Evolutionary conservation across 1,140 invertebrate genomes (phyloP).

Genomic region (Dysdera silvatica): DNA sequence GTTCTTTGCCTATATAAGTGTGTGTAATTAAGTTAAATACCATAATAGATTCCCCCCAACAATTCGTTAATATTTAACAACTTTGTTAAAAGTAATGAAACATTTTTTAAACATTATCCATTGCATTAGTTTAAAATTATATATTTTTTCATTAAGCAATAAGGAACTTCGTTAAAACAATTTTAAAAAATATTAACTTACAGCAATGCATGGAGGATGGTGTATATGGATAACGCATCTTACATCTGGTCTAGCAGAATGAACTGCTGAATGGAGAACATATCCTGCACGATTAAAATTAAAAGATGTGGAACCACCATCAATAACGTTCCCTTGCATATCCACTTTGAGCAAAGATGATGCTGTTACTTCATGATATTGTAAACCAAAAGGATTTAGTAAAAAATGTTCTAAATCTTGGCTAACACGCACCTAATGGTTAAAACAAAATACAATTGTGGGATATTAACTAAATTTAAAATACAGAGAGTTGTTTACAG

Average conservation of each 20-base stretch:
- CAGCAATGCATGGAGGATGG: conserved; percentile 78
- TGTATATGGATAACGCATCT: conserved; percentile 92
- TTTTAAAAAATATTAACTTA: conserved; percentile 43
- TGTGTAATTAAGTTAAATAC: too few species aligned
- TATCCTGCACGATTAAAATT: conserved; percentile 65
- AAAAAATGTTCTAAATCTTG: conserved; percentile 94
- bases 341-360: conserved; percentile 92
- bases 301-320: conserved; percentile 85
- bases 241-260: conserved; percentile 91
- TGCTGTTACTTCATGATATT: conserved; percentile 97
- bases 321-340: conserved; percentile 63
- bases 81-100: too few species aligned
- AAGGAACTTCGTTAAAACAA: too few species aligned
- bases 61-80: too few species aligned
- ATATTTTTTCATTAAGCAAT: too few species aligned
- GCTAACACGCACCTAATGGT: conserved; percentile 68
- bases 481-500: too few species aligned
- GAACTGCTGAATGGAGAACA: conserved; percentile 89
- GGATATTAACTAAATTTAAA: not conserved
- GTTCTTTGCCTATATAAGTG: too few species aligned
- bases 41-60: too few species aligned
- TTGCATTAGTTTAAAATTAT: too few species aligned
- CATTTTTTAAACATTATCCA: too few species aligned
- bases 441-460: not conserved
- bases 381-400: conserved; percentile 90